Conservation (phyloP, 2,888 invertebrate species). For the Hemaris fuciformis region DNA sequence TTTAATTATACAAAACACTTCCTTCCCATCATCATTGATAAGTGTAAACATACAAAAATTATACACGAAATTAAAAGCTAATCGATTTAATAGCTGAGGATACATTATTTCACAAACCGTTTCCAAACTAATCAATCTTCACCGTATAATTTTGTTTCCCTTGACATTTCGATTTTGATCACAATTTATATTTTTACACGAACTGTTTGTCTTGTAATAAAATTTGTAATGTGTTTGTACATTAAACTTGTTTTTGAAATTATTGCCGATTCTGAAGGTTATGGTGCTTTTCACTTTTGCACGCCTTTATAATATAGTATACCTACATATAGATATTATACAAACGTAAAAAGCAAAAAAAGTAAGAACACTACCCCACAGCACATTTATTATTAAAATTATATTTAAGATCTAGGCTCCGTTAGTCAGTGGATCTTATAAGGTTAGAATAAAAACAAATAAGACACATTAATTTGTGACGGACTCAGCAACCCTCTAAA, state of each 20-base stretch:
- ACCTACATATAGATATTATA: too few relatives aligned
- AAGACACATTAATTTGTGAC: too few relatives aligned
- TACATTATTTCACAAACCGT: slow-evolving; percentile 17
- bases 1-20: background rate
- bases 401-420: too few relatives aligned
- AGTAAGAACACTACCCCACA: too few relatives aligned
- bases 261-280: background rate
- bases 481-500: too few relatives aligned
- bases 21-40: slow-evolving; percentile 5
- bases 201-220: slow-evolving; percentile 11
- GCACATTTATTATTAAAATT: too few relatives aligned
- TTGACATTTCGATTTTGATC: slow-evolving; percentile 48
- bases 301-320: background rate
- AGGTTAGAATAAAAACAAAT: too few relatives aligned
- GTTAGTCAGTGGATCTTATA: too few relatives aligned
- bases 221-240: slow-evolving; percentile 9
- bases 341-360: too few relatives aligned
- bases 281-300: background rate
- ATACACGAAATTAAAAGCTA: slow-evolving; percentile 3
- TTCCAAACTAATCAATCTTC: slow-evolving; percentile 11
- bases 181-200: slow-evolving; percentile 17
- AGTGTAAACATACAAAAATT: slow-evolving; percentile 1
- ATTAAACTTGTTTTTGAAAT: background rate
- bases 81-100: slow-evolving; percentile 5
- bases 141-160: slow-evolving; percentile 33